Percentiles rank a stretch among this genome's conserved stretches.
Evolutionary conservation across 2,888 invertebrate species (phyloP).

Genomic region (Nephrotoma guestfalica): DNA sequence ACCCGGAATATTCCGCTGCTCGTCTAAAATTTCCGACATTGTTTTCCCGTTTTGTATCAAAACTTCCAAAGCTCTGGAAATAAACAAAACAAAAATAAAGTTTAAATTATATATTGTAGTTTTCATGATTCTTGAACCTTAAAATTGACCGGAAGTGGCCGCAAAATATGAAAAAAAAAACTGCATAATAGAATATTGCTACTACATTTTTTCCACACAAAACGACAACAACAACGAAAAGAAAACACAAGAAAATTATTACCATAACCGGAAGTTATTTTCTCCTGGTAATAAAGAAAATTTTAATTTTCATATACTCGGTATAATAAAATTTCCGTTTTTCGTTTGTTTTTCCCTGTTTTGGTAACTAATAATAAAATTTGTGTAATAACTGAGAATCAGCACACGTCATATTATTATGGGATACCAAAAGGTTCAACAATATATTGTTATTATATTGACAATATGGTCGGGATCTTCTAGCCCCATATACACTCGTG

Average conservation of each 20-base stretch:
- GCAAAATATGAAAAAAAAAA: not conserved
- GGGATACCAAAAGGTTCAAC: not conserved
- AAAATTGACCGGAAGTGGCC: not conserved
- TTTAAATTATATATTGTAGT: not conserved
- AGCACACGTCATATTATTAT: not conserved
- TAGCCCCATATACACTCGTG: not conserved
- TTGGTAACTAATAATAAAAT: not conserved
- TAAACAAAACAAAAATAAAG: not conserved
- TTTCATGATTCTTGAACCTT: not conserved
- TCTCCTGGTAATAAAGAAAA: not conserved
- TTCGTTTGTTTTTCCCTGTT: not conserved
- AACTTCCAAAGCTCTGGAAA: constrained; percentile 26
- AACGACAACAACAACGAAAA: not conserved
- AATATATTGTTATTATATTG: not conserved
- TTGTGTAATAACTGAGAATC: not conserved
- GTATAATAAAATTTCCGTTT: not conserved
- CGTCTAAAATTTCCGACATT: constrained; percentile 21
- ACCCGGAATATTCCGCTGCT: constrained; percentile 31
- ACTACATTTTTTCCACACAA: not conserved
- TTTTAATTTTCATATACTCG: not conserved
- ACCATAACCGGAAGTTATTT: not conserved
- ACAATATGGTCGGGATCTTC: not conserved
- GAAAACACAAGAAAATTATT: not conserved
- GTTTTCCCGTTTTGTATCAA: constrained; percentile 22
- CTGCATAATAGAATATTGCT: not conserved